Base-by-base conservation (phyloP, 2,888 invertebrate species). In the Diaphora mendica region DNA sequence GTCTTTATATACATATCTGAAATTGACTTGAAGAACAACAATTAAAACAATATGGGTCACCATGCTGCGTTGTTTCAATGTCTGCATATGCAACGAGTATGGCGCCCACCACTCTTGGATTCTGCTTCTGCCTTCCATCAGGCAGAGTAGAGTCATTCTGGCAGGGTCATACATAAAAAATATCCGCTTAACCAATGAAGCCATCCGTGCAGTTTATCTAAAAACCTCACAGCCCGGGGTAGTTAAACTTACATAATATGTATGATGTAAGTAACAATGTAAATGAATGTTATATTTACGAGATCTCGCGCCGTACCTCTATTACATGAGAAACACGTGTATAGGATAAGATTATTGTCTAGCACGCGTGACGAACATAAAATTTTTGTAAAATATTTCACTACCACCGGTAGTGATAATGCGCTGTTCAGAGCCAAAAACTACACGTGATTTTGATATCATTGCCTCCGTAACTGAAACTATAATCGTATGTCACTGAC, bases 381-480 rank as follows among this genome's bases (percentile, higher is more conserved):
- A 70, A 30, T 59, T 11, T 15, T 51, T 42, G 26, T 20, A 76
- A 65, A 69, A 68, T 3, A 74, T 82, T 77, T 77, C 76, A n/a
- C 72, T 74, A 48, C 30, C 20, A 30, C 66, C 48, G 30, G 33
- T 33, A 48, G 30, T 33, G 67, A 48, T 67, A 67, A 48, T 67
- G 30, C 33, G 33, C 30, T 48, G 48, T 67, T 44, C 20, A 7
- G 20, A 48, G 33, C 33, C 26, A 23, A 30, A 48, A 48, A 9
- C 7, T n/a, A 48, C 75, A 78, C n/a, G 72, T 70, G 17, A 75
- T 70, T 74, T 64, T 79, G 44, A 26, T 13, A 64, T 71, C 70
- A 65, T 67, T 33, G 0, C 20, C 51, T 30, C 35, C 4, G 26
- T 39, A 42, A 79, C 70, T 81, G 67, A 59, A 68, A 26, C 65